phyloP scores from a whole-genome alignment of 23 tunicate species.

The Trididemnum clinides region DNA sequence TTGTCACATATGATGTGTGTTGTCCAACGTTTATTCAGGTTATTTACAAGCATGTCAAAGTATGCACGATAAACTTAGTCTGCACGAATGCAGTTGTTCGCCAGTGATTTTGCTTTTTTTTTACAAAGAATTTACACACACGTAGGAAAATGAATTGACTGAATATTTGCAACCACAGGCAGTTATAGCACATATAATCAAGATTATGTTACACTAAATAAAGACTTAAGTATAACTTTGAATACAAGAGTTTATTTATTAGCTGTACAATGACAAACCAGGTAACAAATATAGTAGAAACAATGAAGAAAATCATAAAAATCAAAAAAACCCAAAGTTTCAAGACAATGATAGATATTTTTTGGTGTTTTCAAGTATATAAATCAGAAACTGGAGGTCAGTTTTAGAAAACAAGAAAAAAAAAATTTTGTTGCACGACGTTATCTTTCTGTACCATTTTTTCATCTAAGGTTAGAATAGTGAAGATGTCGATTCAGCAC shows the following conservation, averaged over 20 bases:
- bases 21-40: neutral
- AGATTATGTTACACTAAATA: neutral
- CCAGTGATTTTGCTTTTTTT: neutral
- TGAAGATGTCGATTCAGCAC: too few species aligned
- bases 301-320: neutral
- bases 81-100: neutral
- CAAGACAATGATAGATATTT: neutral
- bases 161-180: too few species aligned
- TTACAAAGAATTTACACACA: neutral
- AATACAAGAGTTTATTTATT: neutral
- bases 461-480: too few species aligned
- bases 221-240: neutral
- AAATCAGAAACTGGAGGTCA: neutral
- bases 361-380: neutral
- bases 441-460: too few species aligned
- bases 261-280: neutral
- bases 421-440: too few species aligned
- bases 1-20: too few species aligned
- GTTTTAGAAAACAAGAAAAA: too few species aligned
- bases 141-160: neutral
- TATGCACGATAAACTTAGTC: too few species aligned
- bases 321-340: neutral
- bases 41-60: neutral
- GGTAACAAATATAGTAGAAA: neutral
- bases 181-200: neutral